Evolutionary conservation across 2,113 vertebrate species (phyloP).

Genomic region (Microtus montanus): DNA sequence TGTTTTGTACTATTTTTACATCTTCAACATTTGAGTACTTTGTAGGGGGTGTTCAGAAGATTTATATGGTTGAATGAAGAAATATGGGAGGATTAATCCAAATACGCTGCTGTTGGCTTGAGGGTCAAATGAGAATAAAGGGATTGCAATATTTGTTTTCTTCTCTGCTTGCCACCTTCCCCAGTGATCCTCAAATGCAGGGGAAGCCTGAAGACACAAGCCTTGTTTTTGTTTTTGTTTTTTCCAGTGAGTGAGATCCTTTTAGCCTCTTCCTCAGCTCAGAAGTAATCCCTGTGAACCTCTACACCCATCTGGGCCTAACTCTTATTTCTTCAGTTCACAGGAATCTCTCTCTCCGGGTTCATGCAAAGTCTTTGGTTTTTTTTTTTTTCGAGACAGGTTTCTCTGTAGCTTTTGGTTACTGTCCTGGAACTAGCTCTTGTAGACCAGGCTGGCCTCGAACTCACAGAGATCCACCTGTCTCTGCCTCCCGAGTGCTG

Average conservation of each 20-base stretch:
- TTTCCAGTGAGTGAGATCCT: not conserved
- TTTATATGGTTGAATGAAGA: constrained; percentile 29
- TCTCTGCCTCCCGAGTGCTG: too few species aligned
- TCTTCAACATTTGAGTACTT: not conserved
- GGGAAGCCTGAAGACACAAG: not conserved
- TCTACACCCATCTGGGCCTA: not conserved
- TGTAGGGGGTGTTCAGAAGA: not conserved
- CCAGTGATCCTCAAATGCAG: not conserved
- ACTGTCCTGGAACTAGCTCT: too few species aligned
- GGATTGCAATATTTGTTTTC: not conserved
- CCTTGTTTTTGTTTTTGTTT: not conserved
- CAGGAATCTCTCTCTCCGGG: not conserved
- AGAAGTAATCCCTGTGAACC: not conserved
- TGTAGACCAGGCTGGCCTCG: too few species aligned
- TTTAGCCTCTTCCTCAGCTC: not conserved
- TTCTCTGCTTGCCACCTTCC: not conserved
- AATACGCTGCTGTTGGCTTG: constrained; percentile 13
- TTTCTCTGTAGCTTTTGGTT: too few species aligned
- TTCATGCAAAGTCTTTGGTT: not conserved
- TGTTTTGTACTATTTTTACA: not conserved
- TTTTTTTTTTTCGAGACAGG: too few species aligned
- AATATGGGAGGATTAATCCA: not conserved
- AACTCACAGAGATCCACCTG: too few species aligned
- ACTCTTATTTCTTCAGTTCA: not conserved
- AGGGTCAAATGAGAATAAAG: constrained; percentile 1